These are phyloP conservation scores for Nothura maculosa DNA, from an alignment of 2,797 vertebrate genomes.

Conservation along the genomic window DNA sequence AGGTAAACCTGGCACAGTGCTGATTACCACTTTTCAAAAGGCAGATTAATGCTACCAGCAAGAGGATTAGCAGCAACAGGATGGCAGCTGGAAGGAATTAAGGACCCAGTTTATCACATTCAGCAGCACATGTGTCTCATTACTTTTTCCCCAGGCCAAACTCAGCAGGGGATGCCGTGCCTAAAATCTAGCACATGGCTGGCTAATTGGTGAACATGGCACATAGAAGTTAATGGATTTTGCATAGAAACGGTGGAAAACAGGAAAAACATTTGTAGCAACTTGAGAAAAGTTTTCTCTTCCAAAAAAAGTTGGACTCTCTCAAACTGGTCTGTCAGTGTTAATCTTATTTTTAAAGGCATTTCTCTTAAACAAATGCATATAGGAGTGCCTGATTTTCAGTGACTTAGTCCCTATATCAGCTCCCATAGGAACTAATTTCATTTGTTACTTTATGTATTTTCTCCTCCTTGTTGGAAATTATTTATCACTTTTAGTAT, in stretches of 20 bases:
- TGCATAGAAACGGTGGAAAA: background rate
- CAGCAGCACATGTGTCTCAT: conserved; percentile 13
- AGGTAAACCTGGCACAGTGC: background rate
- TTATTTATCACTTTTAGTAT: background rate
- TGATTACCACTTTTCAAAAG: conserved; percentile 5
- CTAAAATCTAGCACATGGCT: background rate
- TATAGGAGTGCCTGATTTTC: background rate
- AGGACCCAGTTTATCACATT: conserved; percentile 24
- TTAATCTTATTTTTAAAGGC: background rate
- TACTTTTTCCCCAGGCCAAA: background rate
- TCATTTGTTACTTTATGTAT: background rate
- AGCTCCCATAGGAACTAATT: background rate
- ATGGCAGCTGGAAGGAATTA: conserved; percentile 39
- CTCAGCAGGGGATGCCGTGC: background rate
- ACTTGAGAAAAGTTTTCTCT: background rate
- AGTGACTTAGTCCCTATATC: background rate
- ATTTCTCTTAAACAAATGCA: background rate
- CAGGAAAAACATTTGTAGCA: background rate
- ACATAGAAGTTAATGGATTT: background rate
- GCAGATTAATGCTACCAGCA: conserved; percentile 29
- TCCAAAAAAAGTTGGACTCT: background rate
- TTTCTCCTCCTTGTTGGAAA: background rate
- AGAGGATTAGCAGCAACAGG: conserved; percentile 14
- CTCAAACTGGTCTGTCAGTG: background rate
- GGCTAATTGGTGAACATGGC: background rate